Base-by-base conservation (phyloP, 2,797 vertebrate species). In the Oreochromis mossambicus region DNA sequence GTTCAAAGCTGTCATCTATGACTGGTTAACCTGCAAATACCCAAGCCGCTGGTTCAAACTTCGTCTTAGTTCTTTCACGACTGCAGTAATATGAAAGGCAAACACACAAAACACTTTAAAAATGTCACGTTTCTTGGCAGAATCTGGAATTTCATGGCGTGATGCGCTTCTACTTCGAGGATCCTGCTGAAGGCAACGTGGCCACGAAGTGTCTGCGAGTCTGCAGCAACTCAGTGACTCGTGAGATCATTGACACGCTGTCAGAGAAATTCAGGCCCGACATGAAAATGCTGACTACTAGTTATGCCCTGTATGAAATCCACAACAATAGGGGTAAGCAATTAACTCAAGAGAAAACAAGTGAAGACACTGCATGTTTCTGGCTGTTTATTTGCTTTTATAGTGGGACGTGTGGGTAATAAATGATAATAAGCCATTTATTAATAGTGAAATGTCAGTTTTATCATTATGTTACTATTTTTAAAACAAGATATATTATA, bases 141-240 rank as follows among this genome's bases (percentile, higher is more conserved):
- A 97, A 97, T 87, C 92, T 98, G 81, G 97, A 97, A 88, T 99
- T 98, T 88, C 97, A 98, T 80, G 98, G 98, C 17, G 98, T 99
- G 81, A 97, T 98, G 96, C 96, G 98, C 80, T 99, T 99, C 95
- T 98, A 97, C 95, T 97, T 98, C 48, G 97, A 99, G 96, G 97
- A 98, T 76, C 95, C 95, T 87, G 93, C 92, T 68, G 97, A 96
- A 83, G 97, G 96, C 80, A 98, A 97, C 80, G 96, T 97, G 50
- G 98, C 98, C 81, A 99, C 98, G 5, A 99, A 98, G 88, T 99
- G 98, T 46, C 96, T 99, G 50, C 96, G 97, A 15, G 95, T 99
- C 7, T 96, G 96, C 61, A 98, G 98, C 91, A 96, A 92, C 3
- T 96, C 96, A 43, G 96, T 97, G 19, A 97, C 97, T 43, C 96